Evolutionary conservation across 2,888 invertebrate species (phyloP).

Genomic region (Nebria brevicollis): DNA sequence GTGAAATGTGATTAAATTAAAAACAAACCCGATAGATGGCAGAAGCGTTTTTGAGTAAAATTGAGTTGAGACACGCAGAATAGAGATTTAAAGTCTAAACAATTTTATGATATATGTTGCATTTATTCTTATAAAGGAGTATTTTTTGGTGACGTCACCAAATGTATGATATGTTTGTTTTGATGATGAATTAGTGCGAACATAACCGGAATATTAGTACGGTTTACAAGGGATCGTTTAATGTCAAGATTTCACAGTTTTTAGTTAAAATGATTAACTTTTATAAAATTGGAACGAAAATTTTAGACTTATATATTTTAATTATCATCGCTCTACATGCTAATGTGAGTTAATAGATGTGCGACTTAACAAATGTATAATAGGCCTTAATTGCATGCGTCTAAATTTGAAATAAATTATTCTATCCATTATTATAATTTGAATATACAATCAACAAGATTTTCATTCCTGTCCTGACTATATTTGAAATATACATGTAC

Average conservation of each 20-base stretch:
- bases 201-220: not conserved
- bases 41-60: too few species aligned
- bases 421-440: slow-evolving; percentile 5
- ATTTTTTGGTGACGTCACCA: not conserved
- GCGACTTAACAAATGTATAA: slow-evolving; percentile 38
- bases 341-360: slow-evolving; percentile 15
- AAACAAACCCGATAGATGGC: too few species aligned
- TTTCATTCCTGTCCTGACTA: not conserved
- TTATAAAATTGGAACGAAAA: slow-evolving; percentile 1
- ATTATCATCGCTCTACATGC: slow-evolving; percentile 33
- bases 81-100: not conserved
- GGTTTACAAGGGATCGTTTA: not conserved
- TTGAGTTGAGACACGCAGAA: too few species aligned
- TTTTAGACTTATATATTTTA: not conserved
- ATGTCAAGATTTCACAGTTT: slow-evolving; percentile 17
- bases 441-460: slow-evolving; percentile 5
- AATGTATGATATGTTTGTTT: not conserved
- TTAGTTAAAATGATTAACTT: slow-evolving; percentile 14
- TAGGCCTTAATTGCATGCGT: slow-evolving; percentile 41
- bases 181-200: not conserved
- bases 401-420: slow-evolving; percentile 19
- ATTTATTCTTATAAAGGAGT: not conserved
- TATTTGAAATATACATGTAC: slow-evolving; percentile 9
- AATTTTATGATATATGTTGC: not conserved
- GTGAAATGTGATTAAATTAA: too few species aligned